Evolutionary conservation across 2,888 invertebrate genomes (phyloP).

Genomic region (Tetragonula carbonaria): DNA sequence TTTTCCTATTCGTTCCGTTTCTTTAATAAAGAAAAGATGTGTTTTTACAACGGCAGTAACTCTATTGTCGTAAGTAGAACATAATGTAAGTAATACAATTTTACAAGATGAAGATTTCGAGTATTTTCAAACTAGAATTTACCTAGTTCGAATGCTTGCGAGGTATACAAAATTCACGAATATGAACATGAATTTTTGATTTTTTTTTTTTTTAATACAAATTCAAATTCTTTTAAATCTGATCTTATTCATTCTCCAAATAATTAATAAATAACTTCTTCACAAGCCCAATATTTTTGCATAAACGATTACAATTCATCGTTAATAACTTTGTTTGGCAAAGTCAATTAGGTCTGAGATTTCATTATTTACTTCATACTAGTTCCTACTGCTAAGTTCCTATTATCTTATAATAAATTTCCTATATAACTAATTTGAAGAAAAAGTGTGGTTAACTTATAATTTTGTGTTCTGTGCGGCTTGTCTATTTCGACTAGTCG

Average conservation of each 20-base stretch:
- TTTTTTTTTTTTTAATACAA: constrained; percentile 20
- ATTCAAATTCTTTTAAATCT: constrained; percentile 35
- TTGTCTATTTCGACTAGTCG: constrained; percentile 18
- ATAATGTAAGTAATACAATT: neutral
- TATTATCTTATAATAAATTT: too few relatives aligned
- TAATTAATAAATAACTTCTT: neutral
- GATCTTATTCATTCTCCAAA: neutral
- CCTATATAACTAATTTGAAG: neutral
- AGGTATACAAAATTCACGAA: too few relatives aligned
- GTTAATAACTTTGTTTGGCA: constrained; percentile 4
- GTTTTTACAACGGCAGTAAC: neutral
- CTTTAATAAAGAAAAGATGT: neutral
- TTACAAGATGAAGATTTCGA: neutral
- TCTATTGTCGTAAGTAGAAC: neutral
- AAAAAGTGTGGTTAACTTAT: constrained; percentile 35
- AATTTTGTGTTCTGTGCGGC: constrained; percentile 34
- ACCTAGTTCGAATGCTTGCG: neutral
- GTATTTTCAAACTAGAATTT: neutral
- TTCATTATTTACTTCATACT: constrained; percentile 2
- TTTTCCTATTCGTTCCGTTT: neutral
- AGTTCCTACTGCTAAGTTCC: neutral
- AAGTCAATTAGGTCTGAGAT: constrained; percentile 7
- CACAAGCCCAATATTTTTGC: neutral
- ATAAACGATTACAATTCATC: neutral
- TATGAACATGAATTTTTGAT: constrained; percentile 33